Evolutionary conservation across 2,888 invertebrate genomes (phyloP).

Genomic region (Lochmaea capreae): DNA sequence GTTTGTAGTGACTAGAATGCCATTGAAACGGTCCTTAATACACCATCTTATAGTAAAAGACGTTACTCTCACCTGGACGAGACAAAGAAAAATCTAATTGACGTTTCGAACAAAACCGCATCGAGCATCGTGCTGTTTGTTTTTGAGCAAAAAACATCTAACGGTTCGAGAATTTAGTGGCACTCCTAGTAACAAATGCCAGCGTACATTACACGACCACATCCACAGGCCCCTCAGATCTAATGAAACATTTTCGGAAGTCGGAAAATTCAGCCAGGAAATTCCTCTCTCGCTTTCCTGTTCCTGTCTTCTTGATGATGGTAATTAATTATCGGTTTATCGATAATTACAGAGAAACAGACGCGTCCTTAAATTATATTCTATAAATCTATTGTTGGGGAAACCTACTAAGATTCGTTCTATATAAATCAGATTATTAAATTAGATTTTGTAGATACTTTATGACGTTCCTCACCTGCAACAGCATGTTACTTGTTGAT

Average conservation of each 20-base stretch:
- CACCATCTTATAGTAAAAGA: too few relatives aligned
- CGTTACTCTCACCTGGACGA: not conserved
- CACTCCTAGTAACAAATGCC: slow-evolving; percentile 29
- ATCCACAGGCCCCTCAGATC: slow-evolving; percentile 20
- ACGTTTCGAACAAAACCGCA: not conserved
- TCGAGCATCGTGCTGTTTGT: not conserved
- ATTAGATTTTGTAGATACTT: too few relatives aligned
- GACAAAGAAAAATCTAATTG: not conserved
- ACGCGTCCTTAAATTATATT: not conserved
- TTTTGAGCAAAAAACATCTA: slow-evolving; percentile 1
- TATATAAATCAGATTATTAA: too few relatives aligned
- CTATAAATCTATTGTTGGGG: not conserved
- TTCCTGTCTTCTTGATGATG: slow-evolving; percentile 27
- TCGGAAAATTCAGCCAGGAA: slow-evolving; percentile 45
- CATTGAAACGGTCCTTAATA: not conserved
- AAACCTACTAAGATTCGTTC: too few relatives aligned
- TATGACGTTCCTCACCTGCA: too few relatives aligned
- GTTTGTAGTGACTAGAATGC: too few relatives aligned
- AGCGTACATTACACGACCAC: slow-evolving; percentile 19
- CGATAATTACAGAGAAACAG: slow-evolving; percentile 20
- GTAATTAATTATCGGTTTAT: slow-evolving; percentile 56
- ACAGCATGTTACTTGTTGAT: too few relatives aligned
- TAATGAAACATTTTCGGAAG: slow-evolving; percentile 47
- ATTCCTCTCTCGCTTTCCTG: slow-evolving; percentile 45
- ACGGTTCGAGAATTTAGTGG: slow-evolving; percentile 13